A percentile compares a stretch with the other conserved stretches of the same genome.
Evolutionary conservation across 1,140 invertebrate species (phyloP).

Genomic region (Cyclina sinensis): DNA sequence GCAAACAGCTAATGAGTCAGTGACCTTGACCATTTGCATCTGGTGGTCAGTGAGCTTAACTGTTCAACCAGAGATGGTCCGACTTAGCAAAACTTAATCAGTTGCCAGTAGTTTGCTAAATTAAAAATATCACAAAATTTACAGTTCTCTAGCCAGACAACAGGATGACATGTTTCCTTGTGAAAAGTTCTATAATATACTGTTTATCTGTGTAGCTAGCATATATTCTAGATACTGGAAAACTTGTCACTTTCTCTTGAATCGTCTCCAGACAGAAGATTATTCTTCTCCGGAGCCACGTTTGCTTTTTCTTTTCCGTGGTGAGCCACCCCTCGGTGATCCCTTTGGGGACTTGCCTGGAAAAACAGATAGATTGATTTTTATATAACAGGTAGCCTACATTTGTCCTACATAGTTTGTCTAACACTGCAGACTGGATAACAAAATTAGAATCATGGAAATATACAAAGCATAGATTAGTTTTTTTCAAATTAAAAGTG

Average conservation of each 20-base stretch:
- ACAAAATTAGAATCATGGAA: no score
- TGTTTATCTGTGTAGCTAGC: constrained; percentile 72
- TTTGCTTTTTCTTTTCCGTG: constrained; percentile 83
- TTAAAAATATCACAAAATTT: constrained; percentile 37
- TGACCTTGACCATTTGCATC: no score
- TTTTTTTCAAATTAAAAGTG: no score
- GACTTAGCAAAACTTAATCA: background rate
- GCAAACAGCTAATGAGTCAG: no score
- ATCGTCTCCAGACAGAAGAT: constrained; percentile 71
- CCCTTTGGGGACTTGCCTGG: constrained; percentile 83
- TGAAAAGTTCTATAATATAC: constrained; percentile 75
- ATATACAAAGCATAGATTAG: no score
- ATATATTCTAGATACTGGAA: constrained; percentile 70
- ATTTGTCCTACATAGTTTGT: no score
- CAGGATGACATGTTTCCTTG: constrained; percentile 76
- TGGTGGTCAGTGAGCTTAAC: no score
- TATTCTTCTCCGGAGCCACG: constrained; percentile 84
- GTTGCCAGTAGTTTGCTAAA: background rate
- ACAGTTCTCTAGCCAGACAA: constrained; percentile 33
- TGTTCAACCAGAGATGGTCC: no score
- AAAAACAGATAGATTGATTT: constrained; percentile 46
- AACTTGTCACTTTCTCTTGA: constrained; percentile 65
- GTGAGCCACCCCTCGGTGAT: constrained; percentile 83
- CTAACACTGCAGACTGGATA: no score
- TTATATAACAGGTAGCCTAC: no score